Evolutionary conservation across 2,113 vertebrate genomes (phyloP).

Genomic region (Struthio camelus): DNA sequence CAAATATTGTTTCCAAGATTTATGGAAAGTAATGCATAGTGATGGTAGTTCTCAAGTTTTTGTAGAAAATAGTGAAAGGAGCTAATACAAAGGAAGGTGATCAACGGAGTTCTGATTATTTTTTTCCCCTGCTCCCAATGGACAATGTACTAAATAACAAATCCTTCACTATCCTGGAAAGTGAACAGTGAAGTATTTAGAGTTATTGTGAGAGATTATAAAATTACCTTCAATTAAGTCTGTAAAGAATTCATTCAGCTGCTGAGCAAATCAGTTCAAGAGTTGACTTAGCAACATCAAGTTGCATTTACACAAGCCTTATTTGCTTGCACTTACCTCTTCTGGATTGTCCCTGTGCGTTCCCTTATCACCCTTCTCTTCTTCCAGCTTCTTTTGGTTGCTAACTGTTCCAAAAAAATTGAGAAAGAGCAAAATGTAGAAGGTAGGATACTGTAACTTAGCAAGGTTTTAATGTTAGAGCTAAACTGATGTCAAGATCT

Average conservation of each 20-base stretch:
- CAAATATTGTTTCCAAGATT: not conserved
- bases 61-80: not conserved
- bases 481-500: not conserved
- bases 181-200: not conserved
- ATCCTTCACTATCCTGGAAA: not conserved
- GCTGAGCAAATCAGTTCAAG: not conserved
- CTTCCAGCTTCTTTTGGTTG: not conserved
- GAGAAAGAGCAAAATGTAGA: accelerated
- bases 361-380: not conserved
- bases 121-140: not conserved
- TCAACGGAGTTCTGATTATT: not conserved
- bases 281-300: not conserved
- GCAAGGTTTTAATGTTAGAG: not conserved
- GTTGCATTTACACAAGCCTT: not conserved
- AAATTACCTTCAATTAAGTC: not conserved
- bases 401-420: not conserved
- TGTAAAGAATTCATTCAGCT: not conserved
- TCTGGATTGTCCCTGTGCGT: not conserved
- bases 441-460: not conserved
- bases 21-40: not conserved
- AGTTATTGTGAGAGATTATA: not conserved
- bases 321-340: not conserved
- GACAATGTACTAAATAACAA: not conserved
- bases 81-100: not conserved
- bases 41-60: not conserved